A percentile compares a stretch with the other conserved stretches of the same genome.
Conservation (phyloP, 2,888 invertebrate genomes). For the Phasia obesa region DNA sequence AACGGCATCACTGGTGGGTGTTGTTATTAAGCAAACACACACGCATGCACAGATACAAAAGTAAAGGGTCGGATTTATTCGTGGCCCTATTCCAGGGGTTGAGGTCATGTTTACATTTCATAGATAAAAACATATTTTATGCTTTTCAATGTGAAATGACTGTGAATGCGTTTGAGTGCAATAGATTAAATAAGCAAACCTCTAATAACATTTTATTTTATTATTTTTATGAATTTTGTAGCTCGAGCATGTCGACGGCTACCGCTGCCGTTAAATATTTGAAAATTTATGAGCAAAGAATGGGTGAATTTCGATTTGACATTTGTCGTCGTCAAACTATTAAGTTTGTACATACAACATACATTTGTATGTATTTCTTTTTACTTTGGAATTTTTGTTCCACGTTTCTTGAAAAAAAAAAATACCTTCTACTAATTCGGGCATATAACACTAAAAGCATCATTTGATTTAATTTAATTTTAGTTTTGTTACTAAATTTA, state of each 20-base stretch:
- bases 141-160: slow-evolving; percentile 43
- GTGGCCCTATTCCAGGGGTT: slow-evolving; percentile 52
- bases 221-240: slow-evolving; percentile 30
- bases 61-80: slow-evolving; percentile 48
- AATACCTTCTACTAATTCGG: slow-evolving; percentile 48
- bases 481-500: slow-evolving; percentile 52
- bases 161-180: slow-evolving; percentile 6
- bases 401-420: slow-evolving; percentile 5
- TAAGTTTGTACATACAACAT: too few relatives aligned
- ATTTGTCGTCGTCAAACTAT: slow-evolving; percentile 35
- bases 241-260: slow-evolving; percentile 23
- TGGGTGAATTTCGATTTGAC: slow-evolving; percentile 22
- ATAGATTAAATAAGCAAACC: slow-evolving; percentile 31
- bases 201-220: slow-evolving; percentile 36
- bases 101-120: slow-evolving; percentile 68
- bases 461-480: slow-evolving; percentile 65
- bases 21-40: neutral
- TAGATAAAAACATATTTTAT: slow-evolving; percentile 32
- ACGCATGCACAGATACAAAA: slow-evolving; percentile 4
- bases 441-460: slow-evolving; percentile 60
- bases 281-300: slow-evolving; percentile 48
- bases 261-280: slow-evolving; percentile 34
- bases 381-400: slow-evolving; percentile 4
- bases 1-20: too few relatives aligned
- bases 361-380: slow-evolving; percentile 36